A percentile compares a stretch with the other conserved stretches of the same genome.
Conservation (phyloP, 2,888 invertebrate genomes). For the Anthophora plumipes region DNA sequence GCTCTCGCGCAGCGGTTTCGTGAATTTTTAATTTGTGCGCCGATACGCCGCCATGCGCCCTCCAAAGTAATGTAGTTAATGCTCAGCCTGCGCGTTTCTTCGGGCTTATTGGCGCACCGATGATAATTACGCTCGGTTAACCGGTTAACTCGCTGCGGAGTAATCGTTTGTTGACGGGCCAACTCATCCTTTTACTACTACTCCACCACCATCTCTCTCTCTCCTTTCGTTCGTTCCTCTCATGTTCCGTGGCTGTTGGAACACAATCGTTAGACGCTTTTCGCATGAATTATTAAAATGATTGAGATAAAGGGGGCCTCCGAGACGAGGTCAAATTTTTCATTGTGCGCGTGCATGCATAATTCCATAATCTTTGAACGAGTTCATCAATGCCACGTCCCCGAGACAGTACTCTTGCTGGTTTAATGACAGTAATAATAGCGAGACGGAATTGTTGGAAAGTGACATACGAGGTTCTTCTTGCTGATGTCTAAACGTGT, state of each 20-base stretch:
- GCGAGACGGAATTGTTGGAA: neutral
- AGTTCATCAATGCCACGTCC: conserved; percentile 20
- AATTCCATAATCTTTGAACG: conserved; percentile 18
- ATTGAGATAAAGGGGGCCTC: conserved; percentile 6
- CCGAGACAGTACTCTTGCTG: neutral
- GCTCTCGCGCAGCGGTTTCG: conserved; percentile 38
- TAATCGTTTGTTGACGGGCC: conserved; percentile 34
- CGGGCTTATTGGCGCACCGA: conserved; percentile 39
- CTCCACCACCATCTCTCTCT: too few relatives aligned
- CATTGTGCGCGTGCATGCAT: conserved; percentile 29
- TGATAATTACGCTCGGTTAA: conserved; percentile 57
- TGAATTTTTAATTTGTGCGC: conserved; percentile 66
- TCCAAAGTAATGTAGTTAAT: conserved; percentile 60
- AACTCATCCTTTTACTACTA: neutral
- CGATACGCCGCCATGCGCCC: conserved; percentile 27
- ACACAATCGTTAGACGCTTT: conserved; percentile 31
- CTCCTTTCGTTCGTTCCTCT: neutral
- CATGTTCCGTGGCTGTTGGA: neutral
- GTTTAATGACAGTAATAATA: conserved; percentile 20
- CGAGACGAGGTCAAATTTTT: conserved; percentile 18
- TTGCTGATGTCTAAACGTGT: neutral
- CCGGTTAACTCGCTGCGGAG: conserved; percentile 34
- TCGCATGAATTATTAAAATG: conserved; percentile 39
- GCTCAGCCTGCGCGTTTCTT: conserved; percentile 24
- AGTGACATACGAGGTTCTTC: neutral